Percentiles rank a stretch among this genome's conserved stretches.
phyloP scores from a whole-genome alignment of 2,797 vertebrate genomes.

The Artibeus jamaicensis region DNA sequence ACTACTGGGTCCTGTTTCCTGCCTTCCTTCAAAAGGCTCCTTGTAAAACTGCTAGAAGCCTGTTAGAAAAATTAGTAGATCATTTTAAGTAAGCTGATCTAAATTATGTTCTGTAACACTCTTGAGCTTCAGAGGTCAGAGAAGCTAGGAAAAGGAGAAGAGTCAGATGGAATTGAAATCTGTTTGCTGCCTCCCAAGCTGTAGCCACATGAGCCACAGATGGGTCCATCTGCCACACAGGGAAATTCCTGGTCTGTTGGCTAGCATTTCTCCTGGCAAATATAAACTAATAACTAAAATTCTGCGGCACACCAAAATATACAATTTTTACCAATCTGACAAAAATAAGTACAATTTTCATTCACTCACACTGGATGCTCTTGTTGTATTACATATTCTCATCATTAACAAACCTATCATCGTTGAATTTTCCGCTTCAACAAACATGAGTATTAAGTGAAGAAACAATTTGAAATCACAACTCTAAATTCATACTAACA shows the following conservation, averaged over 20 bases:
- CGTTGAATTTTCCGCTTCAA: slow-evolving; percentile 26
- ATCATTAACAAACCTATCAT: neutral
- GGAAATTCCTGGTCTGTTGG: neutral
- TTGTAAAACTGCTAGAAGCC: slow-evolving; percentile 30
- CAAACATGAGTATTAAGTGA: neutral
- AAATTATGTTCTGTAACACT: slow-evolving; percentile 43
- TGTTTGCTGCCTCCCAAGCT: slow-evolving; percentile 31
- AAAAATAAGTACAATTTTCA: neutral
- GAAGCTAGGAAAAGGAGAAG: slow-evolving; percentile 1
- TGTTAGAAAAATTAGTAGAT: slow-evolving; percentile 8
- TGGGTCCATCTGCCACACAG: slow-evolving; percentile 16
- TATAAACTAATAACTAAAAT: neutral
- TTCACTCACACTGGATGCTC: neutral
- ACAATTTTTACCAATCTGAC: neutral
- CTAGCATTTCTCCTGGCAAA: neutral
- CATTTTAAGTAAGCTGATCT: slow-evolving; percentile 30
- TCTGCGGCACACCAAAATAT: neutral
- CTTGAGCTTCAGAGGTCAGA: slow-evolving; percentile 25
- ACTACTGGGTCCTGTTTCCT: slow-evolving; percentile 3
- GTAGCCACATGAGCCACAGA: slow-evolving; percentile 31
- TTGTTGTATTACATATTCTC: neutral
- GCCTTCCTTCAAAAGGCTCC: slow-evolving; percentile 39
- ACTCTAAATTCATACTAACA: slow-evolving; percentile 51
- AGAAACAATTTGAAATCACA: slow-evolving; percentile 34
- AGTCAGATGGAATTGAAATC: slow-evolving; percentile 56